Base-by-base conservation (phyloP, 1,140 invertebrate species). In the Drosophila ambigua region DNA sequence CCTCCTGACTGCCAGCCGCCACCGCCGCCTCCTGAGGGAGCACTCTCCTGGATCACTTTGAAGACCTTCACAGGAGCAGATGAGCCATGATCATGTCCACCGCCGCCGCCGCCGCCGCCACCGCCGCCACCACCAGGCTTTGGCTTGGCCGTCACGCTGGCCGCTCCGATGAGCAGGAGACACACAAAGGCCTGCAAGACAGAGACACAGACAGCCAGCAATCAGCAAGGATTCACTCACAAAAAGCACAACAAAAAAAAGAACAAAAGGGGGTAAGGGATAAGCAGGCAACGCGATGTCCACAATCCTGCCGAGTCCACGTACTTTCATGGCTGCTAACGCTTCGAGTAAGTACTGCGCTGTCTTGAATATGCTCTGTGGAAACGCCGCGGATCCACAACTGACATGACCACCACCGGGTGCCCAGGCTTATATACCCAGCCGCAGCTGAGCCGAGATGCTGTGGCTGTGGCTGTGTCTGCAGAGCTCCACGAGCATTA, bases 61-160 rank as follows among this genome's bases (percentile, higher is more conserved):
- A 20, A 20, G 20, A 20, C 20, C 20, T 20, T 20, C 20, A 20
- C 20, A 20, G 20, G 20, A 20, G 20, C 20, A 20, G 20, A 0
- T 1, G 1, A 1, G 20, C 20, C 20, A 20, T 20, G 20, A 20
- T 20, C 20, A 0, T 26, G 16, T 7, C 45, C 43, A 13, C 64
- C 64, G 5, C 76, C 74, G 3, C 76, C 68, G 7, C 81, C 81
- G 2, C 80, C 81, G 7, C 85, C 80, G 2, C 76, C 76, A 1
- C 79, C 78, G 0, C 72, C 81, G 4, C 80, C 79, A 3, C 54
- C 73, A 16, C 74, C 66, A 7, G 79, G 88, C 51, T 91, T 91
- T 1, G 89, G 89, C 48, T 91, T 91, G 43, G 78, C 80, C n/a
- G 78, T 71, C 8, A 91, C 89, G 50, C 81, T 80, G 63, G 84